Evolutionary conservation across 92 coral and sea anemone species (phyloP).

Genomic region (Parazoanthus darwini): DNA sequence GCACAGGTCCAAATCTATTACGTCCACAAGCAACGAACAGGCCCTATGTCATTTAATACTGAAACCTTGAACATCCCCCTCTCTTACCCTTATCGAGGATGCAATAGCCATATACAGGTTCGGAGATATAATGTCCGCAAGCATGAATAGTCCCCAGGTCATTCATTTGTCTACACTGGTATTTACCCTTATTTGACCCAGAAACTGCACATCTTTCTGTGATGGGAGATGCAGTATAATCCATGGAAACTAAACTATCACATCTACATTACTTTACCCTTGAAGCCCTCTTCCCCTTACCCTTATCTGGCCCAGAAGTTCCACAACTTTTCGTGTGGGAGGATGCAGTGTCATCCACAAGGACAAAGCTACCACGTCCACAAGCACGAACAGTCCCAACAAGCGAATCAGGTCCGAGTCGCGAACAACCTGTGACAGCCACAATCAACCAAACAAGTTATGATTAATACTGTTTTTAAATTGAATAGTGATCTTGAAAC

Average conservation of each 20-base stretch:
- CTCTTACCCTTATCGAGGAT: background rate
- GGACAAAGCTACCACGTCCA: constrained; percentile 61
- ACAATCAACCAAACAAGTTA: no score
- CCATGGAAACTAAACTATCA: constrained; percentile 58
- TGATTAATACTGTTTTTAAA: no score
- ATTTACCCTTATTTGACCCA: constrained; percentile 57
- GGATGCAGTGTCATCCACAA: constrained; percentile 85
- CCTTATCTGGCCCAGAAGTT: constrained; percentile 51
- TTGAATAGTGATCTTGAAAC: no score
- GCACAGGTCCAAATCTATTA: constrained; percentile 24
- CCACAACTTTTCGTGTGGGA: constrained; percentile 66
- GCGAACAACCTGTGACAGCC: constrained; percentile 69
- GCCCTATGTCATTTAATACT: no score
- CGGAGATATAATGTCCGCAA: no score
- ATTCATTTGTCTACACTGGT: no score
- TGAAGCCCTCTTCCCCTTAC: constrained; percentile 54
- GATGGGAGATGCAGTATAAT: constrained; percentile 82
- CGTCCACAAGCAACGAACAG: background rate
- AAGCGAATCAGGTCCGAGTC: constrained; percentile 79
- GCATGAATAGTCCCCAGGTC: no score
- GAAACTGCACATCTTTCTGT: constrained; percentile 53
- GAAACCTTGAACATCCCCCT: background rate
- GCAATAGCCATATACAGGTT: no score
- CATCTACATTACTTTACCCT: constrained; percentile 60
- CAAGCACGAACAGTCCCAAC: constrained; percentile 62